Percentiles rank a stretch among this genome's conserved stretches.
Conservation (phyloP, 2,113 vertebrate species). For the Malurus alboscapulatus region DNA sequence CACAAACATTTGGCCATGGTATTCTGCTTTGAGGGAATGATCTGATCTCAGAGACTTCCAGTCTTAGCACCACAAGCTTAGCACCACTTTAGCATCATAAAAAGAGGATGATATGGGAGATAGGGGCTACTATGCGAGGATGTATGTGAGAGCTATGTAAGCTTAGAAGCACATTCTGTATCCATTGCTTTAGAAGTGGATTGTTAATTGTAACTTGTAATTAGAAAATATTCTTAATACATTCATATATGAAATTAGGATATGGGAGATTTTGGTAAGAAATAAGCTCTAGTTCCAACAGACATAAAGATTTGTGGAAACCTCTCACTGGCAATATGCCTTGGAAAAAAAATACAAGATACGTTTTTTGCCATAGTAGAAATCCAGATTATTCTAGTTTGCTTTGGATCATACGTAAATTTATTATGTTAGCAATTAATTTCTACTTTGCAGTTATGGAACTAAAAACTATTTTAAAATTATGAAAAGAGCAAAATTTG, state of each 20-base stretch:
- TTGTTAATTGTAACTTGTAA: neutral
- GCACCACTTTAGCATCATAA: neutral
- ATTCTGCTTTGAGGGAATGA: neutral
- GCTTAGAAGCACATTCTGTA: neutral
- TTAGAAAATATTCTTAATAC: neutral
- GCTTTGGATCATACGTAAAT: neutral
- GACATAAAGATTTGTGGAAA: neutral
- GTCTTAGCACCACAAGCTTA: neutral
- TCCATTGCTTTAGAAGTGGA: neutral
- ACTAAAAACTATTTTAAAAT: neutral
- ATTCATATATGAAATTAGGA: neutral
- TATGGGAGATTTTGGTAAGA: neutral
- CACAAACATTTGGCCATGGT: neutral
- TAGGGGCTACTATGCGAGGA: neutral
- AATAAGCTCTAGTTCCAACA: neutral
- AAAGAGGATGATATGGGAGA: neutral
- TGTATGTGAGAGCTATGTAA: neutral
- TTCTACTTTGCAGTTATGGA: neutral
- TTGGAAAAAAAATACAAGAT: neutral
- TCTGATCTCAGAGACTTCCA: neutral
- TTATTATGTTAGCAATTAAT: neutral
- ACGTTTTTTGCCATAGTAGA: neutral
- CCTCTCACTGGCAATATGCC: neutral
- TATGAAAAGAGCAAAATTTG: accelerated
- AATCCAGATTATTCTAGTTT: neutral